Evolutionary conservation across 2,888 invertebrate genomes (phyloP).

Genomic region (Polietes domitor): DNA sequence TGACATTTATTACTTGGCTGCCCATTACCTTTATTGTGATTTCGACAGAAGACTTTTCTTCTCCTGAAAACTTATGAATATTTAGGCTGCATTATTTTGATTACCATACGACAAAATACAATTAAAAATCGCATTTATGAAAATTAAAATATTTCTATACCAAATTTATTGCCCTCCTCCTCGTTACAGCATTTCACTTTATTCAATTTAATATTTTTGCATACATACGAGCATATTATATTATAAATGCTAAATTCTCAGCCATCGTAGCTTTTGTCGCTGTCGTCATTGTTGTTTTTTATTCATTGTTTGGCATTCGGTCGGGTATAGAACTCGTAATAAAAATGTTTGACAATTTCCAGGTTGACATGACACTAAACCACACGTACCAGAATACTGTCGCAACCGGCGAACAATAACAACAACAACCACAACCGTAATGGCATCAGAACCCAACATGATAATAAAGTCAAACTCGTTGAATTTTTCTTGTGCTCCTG

Average conservation of each 20-base stretch:
- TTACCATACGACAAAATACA: no score
- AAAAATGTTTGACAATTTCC: conserved; percentile 59
- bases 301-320: conserved; percentile 46
- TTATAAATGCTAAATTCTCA: neutral
- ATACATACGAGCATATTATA: neutral
- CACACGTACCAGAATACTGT: conserved; percentile 43
- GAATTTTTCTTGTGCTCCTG: neutral
- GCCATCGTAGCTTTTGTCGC: neutral
- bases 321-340: conserved; percentile 31
- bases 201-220: conserved; percentile 45
- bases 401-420: neutral
- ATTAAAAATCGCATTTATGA: no score
- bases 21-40: no score
- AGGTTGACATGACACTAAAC: conserved; percentile 62
- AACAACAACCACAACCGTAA: neutral
- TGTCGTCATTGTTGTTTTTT: conserved; percentile 14
- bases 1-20: no score
- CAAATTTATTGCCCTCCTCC: neutral
- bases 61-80: no score
- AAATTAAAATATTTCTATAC: no score
- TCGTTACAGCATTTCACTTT: conserved; percentile 21
- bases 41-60: no score
- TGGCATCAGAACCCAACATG: no score
- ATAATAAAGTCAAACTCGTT: neutral
- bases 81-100: no score